These are phyloP conservation scores for Chamaetylas fuelleborni DNA, from an alignment of 2,113 vertebrate genomes.

Conservation along the genomic window DNA sequence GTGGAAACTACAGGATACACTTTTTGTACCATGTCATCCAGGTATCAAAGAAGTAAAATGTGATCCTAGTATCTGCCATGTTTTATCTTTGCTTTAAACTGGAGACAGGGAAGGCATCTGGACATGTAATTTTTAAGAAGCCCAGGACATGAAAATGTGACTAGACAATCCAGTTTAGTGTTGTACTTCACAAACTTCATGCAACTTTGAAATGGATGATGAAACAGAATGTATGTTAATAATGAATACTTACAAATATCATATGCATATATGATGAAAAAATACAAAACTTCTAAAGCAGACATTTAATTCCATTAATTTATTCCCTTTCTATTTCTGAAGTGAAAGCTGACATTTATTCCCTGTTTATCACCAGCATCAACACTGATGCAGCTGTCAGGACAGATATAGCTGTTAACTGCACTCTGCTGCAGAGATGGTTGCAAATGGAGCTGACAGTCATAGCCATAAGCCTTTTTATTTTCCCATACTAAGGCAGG, in stretches of 20 bases:
- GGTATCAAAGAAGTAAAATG: conserved; percentile 16
- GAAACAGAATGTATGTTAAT: neutral
- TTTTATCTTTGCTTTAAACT: neutral
- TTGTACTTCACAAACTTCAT: neutral
- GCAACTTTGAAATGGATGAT: neutral
- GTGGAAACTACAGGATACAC: neutral
- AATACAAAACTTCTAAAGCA: neutral
- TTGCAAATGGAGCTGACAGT: neutral
- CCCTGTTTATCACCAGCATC: neutral
- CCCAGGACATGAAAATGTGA: neutral
- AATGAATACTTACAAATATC: neutral
- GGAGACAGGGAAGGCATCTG: neutral
- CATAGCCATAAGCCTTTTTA: neutral
- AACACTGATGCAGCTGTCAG: neutral
- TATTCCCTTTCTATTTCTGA: neutral
- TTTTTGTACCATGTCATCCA: neutral
- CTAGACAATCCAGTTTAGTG: neutral
- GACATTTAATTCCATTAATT: neutral
- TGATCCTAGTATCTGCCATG: neutral
- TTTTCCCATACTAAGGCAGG: neutral
- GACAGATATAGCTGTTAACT: neutral
- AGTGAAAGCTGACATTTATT: neutral
- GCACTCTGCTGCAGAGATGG: neutral
- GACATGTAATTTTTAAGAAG: neutral
- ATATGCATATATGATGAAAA: neutral